A percentile compares a stretch with the other conserved stretches of the same genome.
These are phyloP conservation scores for Actinemys pallida DNA, from an alignment of 2,113 vertebrate genomes.

Conservation along the genomic window DNA sequence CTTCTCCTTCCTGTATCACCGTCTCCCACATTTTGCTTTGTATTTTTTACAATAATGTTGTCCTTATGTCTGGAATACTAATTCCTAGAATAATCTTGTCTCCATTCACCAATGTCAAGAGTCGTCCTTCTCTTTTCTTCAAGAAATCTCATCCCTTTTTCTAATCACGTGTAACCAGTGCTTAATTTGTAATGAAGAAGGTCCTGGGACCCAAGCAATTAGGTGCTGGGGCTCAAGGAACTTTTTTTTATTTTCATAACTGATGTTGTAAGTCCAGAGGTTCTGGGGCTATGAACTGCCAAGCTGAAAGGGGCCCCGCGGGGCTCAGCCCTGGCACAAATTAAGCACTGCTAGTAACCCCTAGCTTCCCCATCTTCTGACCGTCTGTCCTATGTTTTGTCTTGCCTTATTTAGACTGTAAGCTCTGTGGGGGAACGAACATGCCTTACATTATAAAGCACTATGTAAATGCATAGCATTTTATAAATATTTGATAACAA, in stretches of 20 bases:
- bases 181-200: too few relatives aligned
- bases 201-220: too few relatives aligned
- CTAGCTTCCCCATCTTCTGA: background rate
- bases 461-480: background rate
- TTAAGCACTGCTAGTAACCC: background rate
- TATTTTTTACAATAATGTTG: background rate
- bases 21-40: background rate
- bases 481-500: background rate
- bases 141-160: background rate
- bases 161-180: background rate
- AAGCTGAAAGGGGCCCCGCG: too few relatives aligned
- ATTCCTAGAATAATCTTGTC: background rate
- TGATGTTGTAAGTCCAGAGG: too few relatives aligned
- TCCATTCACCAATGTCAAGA: background rate
- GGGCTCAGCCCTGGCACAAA: too few relatives aligned
- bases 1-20: background rate
- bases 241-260: too few relatives aligned
- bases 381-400: background rate
- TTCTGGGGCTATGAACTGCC: too few relatives aligned
- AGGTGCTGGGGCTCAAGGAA: too few relatives aligned
- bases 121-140: background rate
- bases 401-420: background rate
- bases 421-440: background rate
- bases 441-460: background rate
- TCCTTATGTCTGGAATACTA: background rate